Conservation (phyloP, 2,797 vertebrate species). For the Squalus acanthias region DNA sequence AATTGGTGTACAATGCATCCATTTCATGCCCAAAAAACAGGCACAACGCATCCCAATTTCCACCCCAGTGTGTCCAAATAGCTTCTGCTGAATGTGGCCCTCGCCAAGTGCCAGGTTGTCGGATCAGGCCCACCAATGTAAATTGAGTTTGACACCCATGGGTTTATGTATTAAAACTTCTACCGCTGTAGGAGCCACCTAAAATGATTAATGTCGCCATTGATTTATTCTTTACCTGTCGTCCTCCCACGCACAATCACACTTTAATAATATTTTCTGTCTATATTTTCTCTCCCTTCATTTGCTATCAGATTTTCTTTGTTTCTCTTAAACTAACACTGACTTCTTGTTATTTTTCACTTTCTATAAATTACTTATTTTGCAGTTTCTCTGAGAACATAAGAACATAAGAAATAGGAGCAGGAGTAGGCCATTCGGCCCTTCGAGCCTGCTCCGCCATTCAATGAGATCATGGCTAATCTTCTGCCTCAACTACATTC, state of each 20-base stretch:
- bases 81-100: background rate
- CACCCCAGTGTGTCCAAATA: too few relatives aligned
- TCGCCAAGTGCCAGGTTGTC: background rate
- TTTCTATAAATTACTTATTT: background rate
- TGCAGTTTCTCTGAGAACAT: background rate
- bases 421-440: background rate
- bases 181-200: background rate
- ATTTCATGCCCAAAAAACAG: too few relatives aligned
- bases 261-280: background rate
- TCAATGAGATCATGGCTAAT: too few relatives aligned
- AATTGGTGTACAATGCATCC: too few relatives aligned
- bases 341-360: background rate
- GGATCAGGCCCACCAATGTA: background rate
- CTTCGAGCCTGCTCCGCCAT: background rate
- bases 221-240: background rate
- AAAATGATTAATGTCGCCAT: background rate
- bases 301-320: background rate
- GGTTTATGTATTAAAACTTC: background rate
- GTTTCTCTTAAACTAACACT: background rate
- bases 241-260: background rate
- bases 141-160: background rate
- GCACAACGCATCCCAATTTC: too few relatives aligned
- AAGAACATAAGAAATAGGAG: background rate
- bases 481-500: too few relatives aligned
- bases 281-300: background rate